Evolutionary conservation across 2,113 vertebrate genomes (phyloP), one percentile per base, ranked within the genome.

Genomic region (Tringa solitaria): DNA sequence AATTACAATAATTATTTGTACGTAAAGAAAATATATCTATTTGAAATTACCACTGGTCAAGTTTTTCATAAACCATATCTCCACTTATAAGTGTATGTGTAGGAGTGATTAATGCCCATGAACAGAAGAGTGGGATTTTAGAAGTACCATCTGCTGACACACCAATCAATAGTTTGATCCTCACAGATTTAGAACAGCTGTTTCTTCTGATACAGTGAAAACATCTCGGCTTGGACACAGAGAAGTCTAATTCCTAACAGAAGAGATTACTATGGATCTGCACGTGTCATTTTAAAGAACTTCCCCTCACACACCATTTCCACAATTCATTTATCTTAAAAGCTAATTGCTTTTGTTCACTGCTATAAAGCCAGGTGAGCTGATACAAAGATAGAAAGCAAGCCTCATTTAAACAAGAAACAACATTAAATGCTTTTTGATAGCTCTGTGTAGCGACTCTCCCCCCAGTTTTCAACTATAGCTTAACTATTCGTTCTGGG

Each of bases 161-260:
- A 28, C 41, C 84, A 88, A 61, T 51, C n/a, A 83, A 50, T 74
- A 88, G 76, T 93, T 84, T 84, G 75, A 94, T 88, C 81, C 61
- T 93, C 45, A 77, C 82, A 94, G 72, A 84, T 83, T 94, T 27
- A 50, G 53, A 96, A 69, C 72, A 96, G 89, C 87, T 94, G 86
- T 92, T 97, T 82, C 61, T 56, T 95, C 33, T 93, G 79, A 93
- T 61, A 82, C 14, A 69, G 33, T 68, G n/a, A 88, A 82, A 96
- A 85, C 41, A 77, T 79, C 91, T 87, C 65, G 73, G 53, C 79
- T 67, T 76, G 11, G 5, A 90, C 81, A 91, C 23, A 23, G 72
- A 33, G 28, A 46, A 57, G 32, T 73, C 89, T 70, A 46, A 81
- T 57, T 92, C 83, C 51, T 80, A 60, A 86, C 37, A 67, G 22